A percentile compares a stretch with the other conserved stretches of the same genome.
phyloP scores from a whole-genome alignment of 2,113 vertebrate genomes.

The Daboia siamensis region DNA sequence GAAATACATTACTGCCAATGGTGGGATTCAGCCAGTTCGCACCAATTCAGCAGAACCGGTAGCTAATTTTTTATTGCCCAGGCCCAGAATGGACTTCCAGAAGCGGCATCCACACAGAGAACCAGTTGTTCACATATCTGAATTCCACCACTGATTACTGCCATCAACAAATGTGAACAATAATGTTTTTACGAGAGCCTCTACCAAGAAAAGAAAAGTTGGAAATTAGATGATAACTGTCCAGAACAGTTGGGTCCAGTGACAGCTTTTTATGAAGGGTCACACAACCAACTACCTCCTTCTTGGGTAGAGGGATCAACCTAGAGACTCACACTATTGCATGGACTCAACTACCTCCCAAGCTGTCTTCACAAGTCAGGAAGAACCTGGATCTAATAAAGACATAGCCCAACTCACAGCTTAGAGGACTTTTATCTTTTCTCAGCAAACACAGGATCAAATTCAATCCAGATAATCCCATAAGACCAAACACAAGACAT shows the following conservation, averaged over 20 bases:
- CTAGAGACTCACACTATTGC: not conserved
- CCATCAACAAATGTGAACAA: not conserved
- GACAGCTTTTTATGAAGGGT: not conserved
- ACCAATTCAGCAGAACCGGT: too few relatives aligned
- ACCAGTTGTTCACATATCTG: too few relatives aligned
- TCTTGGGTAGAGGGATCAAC: not conserved
- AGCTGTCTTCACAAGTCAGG: not conserved
- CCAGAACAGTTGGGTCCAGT: not conserved
- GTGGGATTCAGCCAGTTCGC: too few relatives aligned
- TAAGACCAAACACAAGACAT: not conserved
- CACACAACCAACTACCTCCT: not conserved
- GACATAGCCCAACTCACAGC: not conserved
- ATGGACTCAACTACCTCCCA: not conserved
- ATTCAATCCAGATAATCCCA: not conserved
- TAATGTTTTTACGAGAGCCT: not conserved
- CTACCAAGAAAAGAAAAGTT: not conserved
- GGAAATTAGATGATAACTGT: not conserved
- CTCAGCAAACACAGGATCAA: not conserved
- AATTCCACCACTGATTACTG: not conserved
- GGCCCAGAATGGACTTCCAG: too few relatives aligned
- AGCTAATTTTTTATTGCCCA: too few relatives aligned
- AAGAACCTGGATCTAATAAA: not conserved
- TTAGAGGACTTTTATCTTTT: not conserved
- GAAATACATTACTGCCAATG: not conserved
- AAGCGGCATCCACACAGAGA: too few relatives aligned